A percentile compares a stretch with the other conserved stretches of the same genome.
Evolutionary conservation across 2,797 vertebrate species (phyloP).

Genomic region (Euthynnus affinis): DNA sequence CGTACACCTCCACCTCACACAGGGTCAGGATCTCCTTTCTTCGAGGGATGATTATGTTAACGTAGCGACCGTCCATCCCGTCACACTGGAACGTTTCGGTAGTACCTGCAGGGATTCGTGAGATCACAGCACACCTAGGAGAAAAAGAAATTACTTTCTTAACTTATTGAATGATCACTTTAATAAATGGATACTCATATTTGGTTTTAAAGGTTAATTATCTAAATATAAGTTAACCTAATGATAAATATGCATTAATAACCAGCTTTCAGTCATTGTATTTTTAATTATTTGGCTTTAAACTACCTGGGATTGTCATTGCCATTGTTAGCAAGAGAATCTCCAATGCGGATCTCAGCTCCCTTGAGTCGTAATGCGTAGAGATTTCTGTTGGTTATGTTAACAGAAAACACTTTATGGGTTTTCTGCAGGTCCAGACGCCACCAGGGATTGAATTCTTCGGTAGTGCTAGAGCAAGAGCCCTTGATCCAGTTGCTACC

Average conservation of each 20-base stretch:
- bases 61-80: conserved; percentile 70
- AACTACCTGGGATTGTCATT: conserved; percentile 70
- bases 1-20: conserved; percentile 75
- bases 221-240: neutral
- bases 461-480: conserved; percentile 56
- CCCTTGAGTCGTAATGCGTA: conserved; percentile 32
- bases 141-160: neutral
- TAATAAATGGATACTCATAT: neutral
- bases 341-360: conserved; percentile 72
- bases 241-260: neutral
- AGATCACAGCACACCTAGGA: conserved; percentile 63
- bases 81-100: conserved; percentile 50
- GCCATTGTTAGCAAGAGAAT: conserved; percentile 66
- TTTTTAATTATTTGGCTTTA: neutral
- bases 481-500: neutral
- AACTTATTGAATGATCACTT: neutral
- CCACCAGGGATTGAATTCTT: conserved; percentile 70
- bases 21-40: neutral
- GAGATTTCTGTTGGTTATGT: conserved; percentile 45
- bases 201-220: neutral
- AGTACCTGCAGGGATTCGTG: conserved; percentile 20
- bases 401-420: conserved; percentile 69
- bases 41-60: conserved; percentile 66
- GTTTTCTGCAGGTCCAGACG: conserved; percentile 68
- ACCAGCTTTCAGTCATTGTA: too few species aligned